phyloP scores from a whole-genome alignment of 2,888 invertebrate genomes.

The Macrosiphum euphorbiae region DNA sequence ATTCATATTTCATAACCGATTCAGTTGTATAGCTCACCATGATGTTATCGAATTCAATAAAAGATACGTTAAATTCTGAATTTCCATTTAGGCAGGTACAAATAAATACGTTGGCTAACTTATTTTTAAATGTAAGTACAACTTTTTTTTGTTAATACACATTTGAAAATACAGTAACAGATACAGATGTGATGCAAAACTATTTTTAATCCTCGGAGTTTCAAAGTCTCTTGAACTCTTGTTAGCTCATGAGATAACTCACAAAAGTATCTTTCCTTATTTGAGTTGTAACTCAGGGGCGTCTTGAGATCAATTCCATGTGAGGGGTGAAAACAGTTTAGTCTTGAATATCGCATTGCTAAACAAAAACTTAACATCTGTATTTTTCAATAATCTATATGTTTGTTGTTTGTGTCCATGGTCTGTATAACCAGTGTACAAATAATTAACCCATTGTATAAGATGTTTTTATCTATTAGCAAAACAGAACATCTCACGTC shows the following conservation, averaged over 20 bases:
- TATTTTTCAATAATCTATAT: too few species aligned
- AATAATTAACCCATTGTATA: too few species aligned
- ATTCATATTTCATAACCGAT: not conserved
- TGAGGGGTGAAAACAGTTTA: too few species aligned
- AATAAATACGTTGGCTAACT: slow-evolving; percentile 65
- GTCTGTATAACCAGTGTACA: too few species aligned
- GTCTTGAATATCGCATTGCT: too few species aligned
- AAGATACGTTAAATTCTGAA: slow-evolving; percentile 55
- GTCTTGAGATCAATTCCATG: too few species aligned
- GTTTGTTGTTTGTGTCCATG: too few species aligned
- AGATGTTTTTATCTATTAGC: too few species aligned
- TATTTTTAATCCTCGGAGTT: not conserved
- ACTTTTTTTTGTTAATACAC: not conserved
- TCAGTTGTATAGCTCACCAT: not conserved
- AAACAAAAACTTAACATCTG: too few species aligned
- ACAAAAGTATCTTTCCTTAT: not conserved
- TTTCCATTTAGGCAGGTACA: slow-evolving; percentile 65
- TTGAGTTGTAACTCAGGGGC: not conserved
- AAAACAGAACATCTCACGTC: too few species aligned
- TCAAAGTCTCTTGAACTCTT: not conserved
- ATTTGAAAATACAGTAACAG: not conserved
- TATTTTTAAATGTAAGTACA: slow-evolving; percentile 66
- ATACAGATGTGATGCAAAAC: not conserved
- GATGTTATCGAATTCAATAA: slow-evolving; percentile 34
- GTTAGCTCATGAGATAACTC: not conserved